Conservation (phyloP, 2,888 invertebrate genomes). For the Nebria brevicollis region DNA sequence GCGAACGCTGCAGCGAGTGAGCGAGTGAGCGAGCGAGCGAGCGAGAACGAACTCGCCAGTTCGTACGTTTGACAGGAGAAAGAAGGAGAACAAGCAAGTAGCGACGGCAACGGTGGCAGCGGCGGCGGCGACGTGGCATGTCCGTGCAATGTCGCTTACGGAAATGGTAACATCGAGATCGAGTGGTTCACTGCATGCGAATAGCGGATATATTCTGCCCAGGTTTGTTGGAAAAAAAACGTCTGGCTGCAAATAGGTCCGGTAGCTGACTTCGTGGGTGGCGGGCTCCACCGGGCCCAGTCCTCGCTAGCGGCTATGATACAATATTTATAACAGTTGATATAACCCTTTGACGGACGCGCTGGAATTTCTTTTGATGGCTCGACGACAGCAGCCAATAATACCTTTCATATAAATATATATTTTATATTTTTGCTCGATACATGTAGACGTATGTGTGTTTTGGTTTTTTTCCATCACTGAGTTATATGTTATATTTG, state of each 20-base stretch:
- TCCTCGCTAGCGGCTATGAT: slow-evolving; percentile 54
- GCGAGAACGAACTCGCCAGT: background rate
- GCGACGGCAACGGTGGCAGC: background rate
- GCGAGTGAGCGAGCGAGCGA: background rate
- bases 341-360: slow-evolving; percentile 55
- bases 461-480: background rate
- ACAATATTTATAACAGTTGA: slow-evolving; percentile 60
- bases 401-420: slow-evolving; percentile 24
- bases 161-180: slow-evolving; percentile 51
- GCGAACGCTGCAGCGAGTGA: background rate
- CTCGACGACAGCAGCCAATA: background rate
- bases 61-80: background rate
- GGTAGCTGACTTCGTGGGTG: slow-evolving; percentile 56
- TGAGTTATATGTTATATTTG: background rate
- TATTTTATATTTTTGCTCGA: slow-evolving; percentile 30
- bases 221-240: slow-evolving; percentile 49
- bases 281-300: slow-evolving; percentile 51
- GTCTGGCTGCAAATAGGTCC: slow-evolving; percentile 52
- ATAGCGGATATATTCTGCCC: slow-evolving; percentile 53
- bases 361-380: slow-evolving; percentile 43
- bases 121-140: background rate
- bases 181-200: slow-evolving; percentile 59
- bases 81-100: background rate
- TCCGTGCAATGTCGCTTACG: background rate
- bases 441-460: background rate